Base-by-base conservation (phyloP, 2,797 vertebrate genomes). In the Amblyopsis hoosieri region DNA sequence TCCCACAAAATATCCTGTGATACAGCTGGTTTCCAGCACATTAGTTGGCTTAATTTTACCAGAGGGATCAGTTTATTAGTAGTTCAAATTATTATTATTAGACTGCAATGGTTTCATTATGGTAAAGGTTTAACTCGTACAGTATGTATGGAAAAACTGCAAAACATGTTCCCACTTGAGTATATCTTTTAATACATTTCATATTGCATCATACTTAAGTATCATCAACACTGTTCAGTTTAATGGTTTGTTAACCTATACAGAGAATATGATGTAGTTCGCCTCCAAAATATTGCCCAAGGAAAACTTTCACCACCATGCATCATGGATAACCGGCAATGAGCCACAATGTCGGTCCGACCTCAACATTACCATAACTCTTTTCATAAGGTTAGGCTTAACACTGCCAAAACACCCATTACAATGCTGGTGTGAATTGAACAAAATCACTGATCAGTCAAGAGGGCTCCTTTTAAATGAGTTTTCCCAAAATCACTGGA, bases 1-100 rank as follows among this genome's bases (percentile, higher is more conserved):
- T 69, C 79, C 61, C 57, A 37, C 9, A 19, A 66, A 68, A 71
- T 6, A 66, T 64, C 66, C 42, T 52, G 69, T 66, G 71, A 79
- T 77, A 66, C 50, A 59, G 58, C 54, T 54, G 11, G 46, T 12
- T 62, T 81, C 78, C 75, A 80, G 67, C 69, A 80, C 67, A 67
- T 63, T 61, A 70, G 62, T 76, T 57, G 61, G 29, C 58, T 67
- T 45, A 48, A 53, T 68, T 19, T 69, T 69, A 71, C 64, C 51
- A 49, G 56, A 72, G 31, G 46, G 47, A 75, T 73, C 63, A 48
- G 54, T 54, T 57, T 29, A 48, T 37, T 66, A 47, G 64, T 75
- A 42, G 37, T 42, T 42, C 2, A 7, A 7, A 42, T 42, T 1
- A 42, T 42, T 42, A 42, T 42, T 42, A 42, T 42, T 5, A 42